Conservation (phyloP, 2,888 invertebrate species). For the Drosophila siamana region DNA sequence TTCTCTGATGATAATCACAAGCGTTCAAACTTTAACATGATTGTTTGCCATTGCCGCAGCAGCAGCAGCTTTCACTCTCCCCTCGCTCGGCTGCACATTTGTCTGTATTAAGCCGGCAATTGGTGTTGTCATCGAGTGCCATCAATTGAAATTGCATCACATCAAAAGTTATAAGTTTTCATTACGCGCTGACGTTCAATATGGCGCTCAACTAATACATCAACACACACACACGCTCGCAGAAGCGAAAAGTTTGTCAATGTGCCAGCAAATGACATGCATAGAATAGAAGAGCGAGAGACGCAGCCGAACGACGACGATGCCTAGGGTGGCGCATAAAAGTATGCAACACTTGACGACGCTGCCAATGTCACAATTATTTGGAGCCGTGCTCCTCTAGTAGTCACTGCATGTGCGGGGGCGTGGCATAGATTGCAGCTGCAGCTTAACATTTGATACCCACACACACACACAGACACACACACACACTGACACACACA, state of each 20-base stretch:
- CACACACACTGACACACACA: neutral
- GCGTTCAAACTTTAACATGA: conserved; percentile 47
- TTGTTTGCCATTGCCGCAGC: conserved; percentile 64
- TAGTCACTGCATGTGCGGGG: neutral
- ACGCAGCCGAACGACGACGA: conserved; percentile 16
- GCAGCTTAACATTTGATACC: conserved; percentile 54
- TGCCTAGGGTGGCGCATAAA: conserved; percentile 50
- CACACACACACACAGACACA: neutral
- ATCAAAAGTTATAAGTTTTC: conserved; percentile 80
- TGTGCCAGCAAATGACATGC: conserved; percentile 77
- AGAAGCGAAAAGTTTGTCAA: conserved; percentile 64
- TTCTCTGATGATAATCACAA: conserved; percentile 49
- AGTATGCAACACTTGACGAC: conserved; percentile 72
- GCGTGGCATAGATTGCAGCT: conserved; percentile 46
- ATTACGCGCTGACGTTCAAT: conserved; percentile 73
- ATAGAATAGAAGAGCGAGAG: conserved; percentile 36
- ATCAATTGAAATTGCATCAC: conserved; percentile 80
- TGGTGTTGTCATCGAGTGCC: conserved; percentile 69
- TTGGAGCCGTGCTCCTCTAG: conserved; percentile 51
- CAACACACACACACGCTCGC: conserved; percentile 36
- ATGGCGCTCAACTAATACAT: conserved; percentile 68
- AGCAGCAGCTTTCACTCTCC: conserved; percentile 22
- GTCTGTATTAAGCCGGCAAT: conserved; percentile 71
- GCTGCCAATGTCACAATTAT: conserved; percentile 79
- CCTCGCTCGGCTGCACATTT: conserved; percentile 36